Evolutionary conservation across 2,113 vertebrate genomes (phyloP).

Genomic region (Pampusana beccarii): DNA sequence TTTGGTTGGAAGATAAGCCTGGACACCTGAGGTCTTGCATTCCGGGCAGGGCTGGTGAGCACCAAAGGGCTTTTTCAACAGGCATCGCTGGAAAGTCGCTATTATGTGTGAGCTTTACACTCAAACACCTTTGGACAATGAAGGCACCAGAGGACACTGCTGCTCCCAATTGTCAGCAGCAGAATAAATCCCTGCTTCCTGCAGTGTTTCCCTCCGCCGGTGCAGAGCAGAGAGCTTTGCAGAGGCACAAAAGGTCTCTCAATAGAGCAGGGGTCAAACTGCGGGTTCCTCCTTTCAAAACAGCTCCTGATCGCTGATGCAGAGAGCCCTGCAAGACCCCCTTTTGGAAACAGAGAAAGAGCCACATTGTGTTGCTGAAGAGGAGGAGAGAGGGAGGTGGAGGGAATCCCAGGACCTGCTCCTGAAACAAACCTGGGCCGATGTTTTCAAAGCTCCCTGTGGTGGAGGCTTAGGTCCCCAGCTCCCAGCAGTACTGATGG

Average conservation of each 20-base stretch:
- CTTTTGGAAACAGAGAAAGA: neutral
- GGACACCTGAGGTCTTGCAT: conserved; percentile 61
- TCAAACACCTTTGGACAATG: conserved; percentile 72
- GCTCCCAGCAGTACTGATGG: neutral
- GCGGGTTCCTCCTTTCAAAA: neutral
- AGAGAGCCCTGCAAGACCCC: neutral
- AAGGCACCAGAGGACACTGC: conserved; percentile 60
- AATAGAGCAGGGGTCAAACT: conserved; percentile 23
- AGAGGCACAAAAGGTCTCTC: conserved; percentile 52
- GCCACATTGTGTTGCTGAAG: neutral
- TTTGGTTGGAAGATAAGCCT: conserved; percentile 36
- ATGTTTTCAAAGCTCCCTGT: neutral
- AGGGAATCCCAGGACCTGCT: neutral
- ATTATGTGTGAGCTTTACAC: conserved; percentile 58
- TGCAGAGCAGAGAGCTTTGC: neutral
- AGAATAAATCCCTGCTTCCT: conserved; percentile 43
- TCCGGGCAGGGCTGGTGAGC: conserved; percentile 8
- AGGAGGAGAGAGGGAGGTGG: neutral
- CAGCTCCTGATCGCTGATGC: conserved; percentile 22
- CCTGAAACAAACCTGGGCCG: neutral
- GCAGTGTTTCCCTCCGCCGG: conserved; percentile 12
- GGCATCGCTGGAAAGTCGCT: conserved; percentile 3
- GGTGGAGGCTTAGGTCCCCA: neutral
- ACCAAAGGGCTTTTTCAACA: conserved; percentile 43
- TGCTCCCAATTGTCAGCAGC: neutral